These are phyloP conservation scores for Oscheius onirici DNA, from an alignment of 2,888 invertebrate genomes.

Conservation along the genomic window DNA sequence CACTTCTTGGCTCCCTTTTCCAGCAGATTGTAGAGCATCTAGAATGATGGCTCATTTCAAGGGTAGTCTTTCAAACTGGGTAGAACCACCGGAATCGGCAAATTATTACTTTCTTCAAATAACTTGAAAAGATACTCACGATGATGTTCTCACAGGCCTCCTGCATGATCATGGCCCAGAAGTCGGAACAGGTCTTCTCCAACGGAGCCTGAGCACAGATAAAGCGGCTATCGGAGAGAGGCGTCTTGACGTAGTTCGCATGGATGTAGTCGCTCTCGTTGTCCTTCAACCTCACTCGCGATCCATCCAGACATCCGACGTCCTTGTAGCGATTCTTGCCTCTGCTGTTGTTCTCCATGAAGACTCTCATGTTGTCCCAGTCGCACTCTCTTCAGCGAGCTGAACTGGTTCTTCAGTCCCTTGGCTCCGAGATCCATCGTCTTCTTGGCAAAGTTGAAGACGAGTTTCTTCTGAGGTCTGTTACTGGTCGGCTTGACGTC, in stretches of 20 bases:
- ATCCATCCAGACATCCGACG: slow-evolving; percentile 49
- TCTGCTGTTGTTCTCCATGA: slow-evolving; percentile 36
- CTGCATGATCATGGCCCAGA: slow-evolving; percentile 51
- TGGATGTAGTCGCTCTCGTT: slow-evolving; percentile 50
- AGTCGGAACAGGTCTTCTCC: slow-evolving; percentile 49
- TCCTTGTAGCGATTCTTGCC: slow-evolving; percentile 40
- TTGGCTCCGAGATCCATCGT: slow-evolving; percentile 41
- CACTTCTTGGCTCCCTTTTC: slow-evolving; percentile 50
- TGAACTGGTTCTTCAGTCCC: slow-evolving; percentile 47
- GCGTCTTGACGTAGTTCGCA: slow-evolving; percentile 50
- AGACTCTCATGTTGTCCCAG: slow-evolving; percentile 46
- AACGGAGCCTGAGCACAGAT: slow-evolving; percentile 56
- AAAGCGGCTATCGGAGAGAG: slow-evolving; percentile 42
- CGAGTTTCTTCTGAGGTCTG: neutral
- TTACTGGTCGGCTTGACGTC: no score
- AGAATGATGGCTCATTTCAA: no score
- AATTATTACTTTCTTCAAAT: no score
- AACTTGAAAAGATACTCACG: no score
- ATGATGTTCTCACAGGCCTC: slow-evolving; percentile 46
- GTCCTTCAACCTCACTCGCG: slow-evolving; percentile 42
- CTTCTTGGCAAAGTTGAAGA: slow-evolving; percentile 37
- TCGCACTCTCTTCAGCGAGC: slow-evolving; percentile 41
- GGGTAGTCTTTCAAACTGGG: no score
- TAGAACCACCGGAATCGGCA: no score
- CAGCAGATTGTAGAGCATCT: slow-evolving; percentile 50